These are phyloP conservation scores for Cettia cetti DNA, from an alignment of 2,113 vertebrate species.

Conservation along the genomic window DNA sequence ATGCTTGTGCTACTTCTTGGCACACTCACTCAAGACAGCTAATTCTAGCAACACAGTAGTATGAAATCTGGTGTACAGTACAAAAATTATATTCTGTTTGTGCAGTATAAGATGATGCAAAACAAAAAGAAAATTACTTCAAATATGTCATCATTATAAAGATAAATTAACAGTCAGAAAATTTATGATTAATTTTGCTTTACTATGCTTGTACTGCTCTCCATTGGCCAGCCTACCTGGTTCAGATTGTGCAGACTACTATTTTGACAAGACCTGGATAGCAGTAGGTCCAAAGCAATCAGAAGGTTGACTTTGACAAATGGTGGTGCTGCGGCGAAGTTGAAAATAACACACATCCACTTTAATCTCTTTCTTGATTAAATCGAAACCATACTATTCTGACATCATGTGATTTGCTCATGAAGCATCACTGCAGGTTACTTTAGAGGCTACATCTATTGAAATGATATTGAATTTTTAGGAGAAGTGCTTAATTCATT, in stretches of 20 bases:
- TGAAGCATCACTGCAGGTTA: conserved; percentile 87
- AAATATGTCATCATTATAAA: conserved; percentile 58
- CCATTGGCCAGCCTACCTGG: conserved; percentile 79
- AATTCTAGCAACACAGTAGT: conserved; percentile 19
- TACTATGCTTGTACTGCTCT: conserved; percentile 59
- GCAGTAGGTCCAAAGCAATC: conserved; percentile 99
- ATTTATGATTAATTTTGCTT: conserved; percentile 75
- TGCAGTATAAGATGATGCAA: conserved; percentile 25
- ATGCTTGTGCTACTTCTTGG: conserved; percentile 31
- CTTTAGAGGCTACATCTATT: conserved; percentile 81
- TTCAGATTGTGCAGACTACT: conserved; percentile 84
- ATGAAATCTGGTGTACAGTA: conserved; percentile 45
- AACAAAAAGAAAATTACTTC: conserved; percentile 53
- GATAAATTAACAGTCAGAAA: conserved; percentile 73
- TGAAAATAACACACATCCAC: conserved; percentile 99
- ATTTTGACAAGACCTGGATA: conserved; percentile 98
- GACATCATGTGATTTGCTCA: conserved; percentile 93
- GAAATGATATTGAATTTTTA: conserved; percentile 83
- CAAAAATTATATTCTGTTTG: conserved; percentile 57
- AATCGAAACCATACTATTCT: conserved; percentile 94
- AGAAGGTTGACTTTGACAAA: conserved; percentile 99
- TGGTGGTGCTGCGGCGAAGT: conserved; percentile 92
- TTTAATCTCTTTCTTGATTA: conserved; percentile 99
- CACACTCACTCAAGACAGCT: conserved; percentile 30
- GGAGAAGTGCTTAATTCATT: conserved; percentile 85